Evolutionary conservation across 2,797 vertebrate genomes (phyloP).

Genomic region (Esox lucius): DNA sequence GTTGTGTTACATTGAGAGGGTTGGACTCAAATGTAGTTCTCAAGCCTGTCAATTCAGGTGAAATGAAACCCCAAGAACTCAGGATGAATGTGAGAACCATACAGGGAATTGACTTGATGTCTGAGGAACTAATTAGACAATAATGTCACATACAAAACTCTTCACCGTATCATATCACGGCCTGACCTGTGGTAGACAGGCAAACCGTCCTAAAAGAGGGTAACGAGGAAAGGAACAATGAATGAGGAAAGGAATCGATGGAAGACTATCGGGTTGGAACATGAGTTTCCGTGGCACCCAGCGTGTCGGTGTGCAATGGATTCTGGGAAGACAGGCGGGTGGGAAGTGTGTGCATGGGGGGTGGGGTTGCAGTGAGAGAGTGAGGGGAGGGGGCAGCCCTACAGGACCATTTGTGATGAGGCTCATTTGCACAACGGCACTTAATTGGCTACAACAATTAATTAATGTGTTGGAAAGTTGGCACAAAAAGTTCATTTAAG

Average conservation of each 20-base stretch:
- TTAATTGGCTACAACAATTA: conserved; percentile 99
- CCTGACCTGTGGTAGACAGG: not conserved
- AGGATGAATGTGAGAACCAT: not conserved
- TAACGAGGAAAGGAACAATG: no score
- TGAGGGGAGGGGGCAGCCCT: conserved; percentile 23
- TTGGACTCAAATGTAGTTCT: not conserved
- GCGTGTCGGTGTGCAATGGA: not conserved
- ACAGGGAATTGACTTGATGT: not conserved
- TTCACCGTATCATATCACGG: not conserved
- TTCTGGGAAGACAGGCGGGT: not conserved
- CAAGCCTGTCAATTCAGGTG: not conserved
- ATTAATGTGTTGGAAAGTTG: conserved; percentile 99
- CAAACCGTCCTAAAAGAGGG: not conserved
- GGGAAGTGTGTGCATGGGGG: not conserved
- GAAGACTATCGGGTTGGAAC: not conserved
- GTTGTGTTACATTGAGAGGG: not conserved
- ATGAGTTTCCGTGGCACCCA: not conserved
- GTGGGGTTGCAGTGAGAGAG: conserved; percentile 6
- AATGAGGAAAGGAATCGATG: not conserved
- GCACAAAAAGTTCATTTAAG: conserved; percentile 90
- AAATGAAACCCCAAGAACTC: not conserved
- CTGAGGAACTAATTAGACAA: not conserved
- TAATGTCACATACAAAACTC: not conserved
- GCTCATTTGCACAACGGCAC: conserved; percentile 98
- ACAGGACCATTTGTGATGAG: conserved; percentile 81